Conservation (phyloP, 2,888 invertebrate genomes). For the Galeruca laticollis region DNA sequence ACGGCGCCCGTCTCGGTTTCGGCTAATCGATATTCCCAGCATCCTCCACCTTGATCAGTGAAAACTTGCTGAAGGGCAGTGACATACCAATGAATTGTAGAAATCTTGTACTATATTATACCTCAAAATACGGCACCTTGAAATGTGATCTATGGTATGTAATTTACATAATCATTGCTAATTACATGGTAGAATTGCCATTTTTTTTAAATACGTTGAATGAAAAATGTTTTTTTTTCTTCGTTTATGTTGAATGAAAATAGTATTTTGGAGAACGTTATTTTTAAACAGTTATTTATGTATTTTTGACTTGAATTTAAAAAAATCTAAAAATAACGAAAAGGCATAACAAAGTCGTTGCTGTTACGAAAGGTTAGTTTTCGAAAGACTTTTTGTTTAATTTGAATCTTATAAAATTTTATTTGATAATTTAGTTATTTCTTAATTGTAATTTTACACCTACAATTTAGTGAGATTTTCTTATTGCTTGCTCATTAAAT, state of each 20-base stretch:
- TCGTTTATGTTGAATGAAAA: background rate
- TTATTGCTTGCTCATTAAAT: no score
- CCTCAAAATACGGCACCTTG: slow-evolving; percentile 27
- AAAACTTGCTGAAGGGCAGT: slow-evolving; percentile 14
- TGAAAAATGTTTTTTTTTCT: background rate
- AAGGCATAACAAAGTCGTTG: no score
- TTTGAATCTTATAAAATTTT: no score
- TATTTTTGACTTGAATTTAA: no score
- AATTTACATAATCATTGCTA: background rate
- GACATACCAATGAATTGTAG: slow-evolving; percentile 21
- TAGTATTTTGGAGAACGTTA: background rate
- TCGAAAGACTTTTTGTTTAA: no score
- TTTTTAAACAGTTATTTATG: background rate
- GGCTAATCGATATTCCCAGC: slow-evolving; percentile 24
- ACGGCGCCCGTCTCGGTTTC: slow-evolving; percentile 8
- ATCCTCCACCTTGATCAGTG: slow-evolving; percentile 22
- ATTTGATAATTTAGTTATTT: no score
- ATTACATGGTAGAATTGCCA: background rate
- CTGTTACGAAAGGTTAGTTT: no score
- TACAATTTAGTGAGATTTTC: no score
- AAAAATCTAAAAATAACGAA: no score
- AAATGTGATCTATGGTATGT: slow-evolving; percentile 26
- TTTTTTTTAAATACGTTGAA: background rate
- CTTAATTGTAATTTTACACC: no score
- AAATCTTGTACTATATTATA: slow-evolving; percentile 15